phyloP scores from a whole-genome alignment of 2,113 vertebrate species.

The Lanius ludovicianus region DNA sequence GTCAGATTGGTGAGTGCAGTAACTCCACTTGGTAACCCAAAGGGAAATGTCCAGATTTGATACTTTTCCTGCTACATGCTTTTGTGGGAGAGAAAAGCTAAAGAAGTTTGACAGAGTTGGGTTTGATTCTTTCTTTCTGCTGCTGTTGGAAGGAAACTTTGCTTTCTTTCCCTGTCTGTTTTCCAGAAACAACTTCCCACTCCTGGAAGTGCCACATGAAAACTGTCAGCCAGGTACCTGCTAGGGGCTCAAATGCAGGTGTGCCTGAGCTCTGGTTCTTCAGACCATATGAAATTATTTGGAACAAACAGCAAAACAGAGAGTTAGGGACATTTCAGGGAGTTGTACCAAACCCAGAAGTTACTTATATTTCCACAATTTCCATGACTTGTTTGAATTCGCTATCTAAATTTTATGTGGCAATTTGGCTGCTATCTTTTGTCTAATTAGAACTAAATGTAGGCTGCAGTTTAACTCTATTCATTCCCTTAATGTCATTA shows the following conservation, averaged over 20 bases:
- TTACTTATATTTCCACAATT: neutral
- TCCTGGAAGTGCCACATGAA: neutral
- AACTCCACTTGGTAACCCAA: neutral
- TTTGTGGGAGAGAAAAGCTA: neutral
- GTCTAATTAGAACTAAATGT: conserved; percentile 33
- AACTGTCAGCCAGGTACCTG: neutral
- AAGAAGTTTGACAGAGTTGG: neutral
- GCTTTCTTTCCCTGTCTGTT: neutral
- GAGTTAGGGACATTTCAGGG: neutral
- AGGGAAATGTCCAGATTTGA: neutral
- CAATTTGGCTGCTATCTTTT: conserved; percentile 22
- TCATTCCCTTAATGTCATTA: conserved; percentile 7
- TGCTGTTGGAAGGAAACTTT: neutral
- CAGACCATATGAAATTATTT: accelerated
- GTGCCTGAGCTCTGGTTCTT: neutral
- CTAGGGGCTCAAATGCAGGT: neutral
- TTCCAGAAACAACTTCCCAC: neutral
- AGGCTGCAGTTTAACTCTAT: neutral
- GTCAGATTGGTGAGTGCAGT: neutral
- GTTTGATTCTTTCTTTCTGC: neutral
- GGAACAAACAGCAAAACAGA: neutral
- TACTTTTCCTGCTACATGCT: neutral
- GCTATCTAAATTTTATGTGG: neutral
- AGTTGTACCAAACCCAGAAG: neutral
- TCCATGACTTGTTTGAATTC: neutral